These are phyloP conservation scores for Vulpes ferrilata DNA, from an alignment of 2,113 vertebrate genomes.

Conservation along the genomic window DNA sequence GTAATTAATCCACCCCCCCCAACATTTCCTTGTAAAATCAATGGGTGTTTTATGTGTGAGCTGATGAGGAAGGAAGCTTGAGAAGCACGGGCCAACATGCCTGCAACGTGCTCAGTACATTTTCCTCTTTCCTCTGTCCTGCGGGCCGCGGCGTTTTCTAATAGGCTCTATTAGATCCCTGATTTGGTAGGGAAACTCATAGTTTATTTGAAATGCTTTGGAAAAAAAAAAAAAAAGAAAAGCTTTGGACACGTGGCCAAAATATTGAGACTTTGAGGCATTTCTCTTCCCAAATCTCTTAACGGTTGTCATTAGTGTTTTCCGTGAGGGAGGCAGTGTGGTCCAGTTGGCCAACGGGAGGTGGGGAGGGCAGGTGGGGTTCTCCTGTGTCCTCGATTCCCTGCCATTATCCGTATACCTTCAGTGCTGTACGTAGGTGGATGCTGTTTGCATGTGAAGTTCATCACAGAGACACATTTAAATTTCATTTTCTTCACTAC, in stretches of 20 bases:
- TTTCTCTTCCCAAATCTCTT: background rate
- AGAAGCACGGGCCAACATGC: rapidly evolving
- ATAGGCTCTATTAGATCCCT: too few relatives aligned
- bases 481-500: background rate
- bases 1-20: background rate
- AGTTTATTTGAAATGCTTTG: background rate
- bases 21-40: background rate
- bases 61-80: background rate
- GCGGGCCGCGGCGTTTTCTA: rapidly evolving
- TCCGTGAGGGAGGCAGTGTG: background rate
- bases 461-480: background rate
- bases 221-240: background rate
- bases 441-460: too few relatives aligned
- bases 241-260: background rate
- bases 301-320: background rate
- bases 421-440: background rate
- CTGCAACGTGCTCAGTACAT: rapidly evolving
- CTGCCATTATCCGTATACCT: rapidly evolving
- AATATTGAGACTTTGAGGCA: background rate
- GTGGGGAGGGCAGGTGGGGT: too few relatives aligned
- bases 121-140: background rate
- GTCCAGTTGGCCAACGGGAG: rapidly evolving
- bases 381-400: background rate
- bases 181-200: background rate
- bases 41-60: rapidly evolving